Base-by-base conservation (phyloP, 1,140 invertebrate species). In the Sminthurides bifidus region DNA sequence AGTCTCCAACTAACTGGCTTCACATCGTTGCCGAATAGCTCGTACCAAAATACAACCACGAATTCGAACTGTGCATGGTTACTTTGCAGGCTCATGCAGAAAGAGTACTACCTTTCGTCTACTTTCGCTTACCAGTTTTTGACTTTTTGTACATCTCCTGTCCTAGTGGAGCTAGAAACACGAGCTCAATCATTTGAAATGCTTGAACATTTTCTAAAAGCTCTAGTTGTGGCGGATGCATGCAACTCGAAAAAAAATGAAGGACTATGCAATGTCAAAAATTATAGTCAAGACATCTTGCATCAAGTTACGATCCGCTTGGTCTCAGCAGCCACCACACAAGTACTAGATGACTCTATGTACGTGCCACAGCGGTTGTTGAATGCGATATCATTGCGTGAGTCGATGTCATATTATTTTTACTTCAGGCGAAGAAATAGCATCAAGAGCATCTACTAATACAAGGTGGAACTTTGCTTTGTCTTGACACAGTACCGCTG, bases 71-170 rank as follows among this genome's bases (percentile, higher is more conserved):
- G 46, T 49, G 23, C 6, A 29, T 23, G 12, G n/a, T 12, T 10
- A 46, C 19, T n/a, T 14, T n/a, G 17, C 23, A 23, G 35, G 10
- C 15, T 54, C 10, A 44, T 19, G 17, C 38, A 43, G 17, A 43
- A 43, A 23, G 41, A 43, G 41, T n/a, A 50, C 23, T 50, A 37
- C 26, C 31, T 56, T 2, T 29, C 21, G 49, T 50, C 21, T 35
- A 48, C 53, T 26, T 53, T 63, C 26, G 29, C 30, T 3, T 1
- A 38, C 10, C 56, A 58, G 35, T 41, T 63, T 15, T 10, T 57
- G 15, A 19, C 49, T 29, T 57, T 63, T 29, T 51, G 40, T 31
- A 59, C 59, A 15, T 63, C 49, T 21, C 44, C 56, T 15, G 14
- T 1, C 44, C 26, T 51, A 6, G 43, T 48, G 15, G 8, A 24